Conservation (phyloP, 1,140 invertebrate genomes). For the Drosophila seguyi region DNA sequence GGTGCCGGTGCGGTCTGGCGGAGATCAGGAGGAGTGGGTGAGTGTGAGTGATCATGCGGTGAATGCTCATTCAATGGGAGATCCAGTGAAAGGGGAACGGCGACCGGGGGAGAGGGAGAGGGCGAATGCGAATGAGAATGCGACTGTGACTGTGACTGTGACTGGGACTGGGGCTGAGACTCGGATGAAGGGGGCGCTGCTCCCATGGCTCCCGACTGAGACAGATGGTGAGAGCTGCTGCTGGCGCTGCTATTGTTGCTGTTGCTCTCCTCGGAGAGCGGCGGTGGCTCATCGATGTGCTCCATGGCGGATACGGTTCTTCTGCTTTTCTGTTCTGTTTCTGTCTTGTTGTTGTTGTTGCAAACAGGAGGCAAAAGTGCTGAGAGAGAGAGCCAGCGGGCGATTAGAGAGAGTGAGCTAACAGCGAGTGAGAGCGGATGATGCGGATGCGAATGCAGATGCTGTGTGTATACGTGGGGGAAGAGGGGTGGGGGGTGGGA, state of each 20-base stretch:
- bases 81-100: constrained; percentile 13
- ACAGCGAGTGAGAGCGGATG: constrained; percentile 32
- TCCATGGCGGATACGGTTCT: constrained; percentile 29
- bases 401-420: constrained; percentile 36
- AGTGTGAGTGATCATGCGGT: constrained; percentile 78
- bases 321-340: constrained; percentile 26
- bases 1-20: constrained; percentile 62
- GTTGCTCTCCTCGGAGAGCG: constrained; percentile 74
- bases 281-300: constrained; percentile 69
- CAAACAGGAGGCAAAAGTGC: constrained; percentile 17
- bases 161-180: constrained; percentile 34
- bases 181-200: constrained; percentile 21
- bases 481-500: neutral
- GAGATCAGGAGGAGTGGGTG: constrained; percentile 73
- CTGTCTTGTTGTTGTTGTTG: constrained; percentile 18
- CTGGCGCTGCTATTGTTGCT: constrained; percentile 64
- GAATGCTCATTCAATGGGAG: constrained; percentile 45
- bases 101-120: constrained; percentile 18
- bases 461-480: constrained; percentile 45
- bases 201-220: constrained; percentile 33
- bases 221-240: constrained; percentile 50
- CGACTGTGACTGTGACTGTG: constrained; percentile 34
- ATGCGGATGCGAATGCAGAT: constrained; percentile 41
- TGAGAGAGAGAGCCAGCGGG: constrained; percentile 43
- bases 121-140: constrained; percentile 34